phyloP scores from a whole-genome alignment of 2,888 invertebrate genomes.

The Drosophila austrosaltans region DNA sequence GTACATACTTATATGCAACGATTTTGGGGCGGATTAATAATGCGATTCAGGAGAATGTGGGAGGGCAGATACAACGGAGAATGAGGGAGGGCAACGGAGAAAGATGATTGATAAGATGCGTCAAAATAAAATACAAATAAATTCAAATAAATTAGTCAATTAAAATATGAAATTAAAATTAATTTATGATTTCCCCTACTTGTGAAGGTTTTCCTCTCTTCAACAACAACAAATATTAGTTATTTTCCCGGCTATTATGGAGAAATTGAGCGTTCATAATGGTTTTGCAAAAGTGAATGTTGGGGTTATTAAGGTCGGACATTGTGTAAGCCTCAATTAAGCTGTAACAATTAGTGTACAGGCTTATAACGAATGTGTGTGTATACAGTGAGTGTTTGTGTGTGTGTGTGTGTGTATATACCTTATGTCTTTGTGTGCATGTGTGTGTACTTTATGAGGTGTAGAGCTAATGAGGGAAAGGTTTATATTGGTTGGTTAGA shows the following conservation, averaged over 20 bases:
- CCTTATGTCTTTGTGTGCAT: not conserved
- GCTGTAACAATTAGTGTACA: conserved; percentile 56
- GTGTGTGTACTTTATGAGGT: conserved; percentile 4
- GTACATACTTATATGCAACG: not conserved
- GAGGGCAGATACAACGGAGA: too few relatives aligned
- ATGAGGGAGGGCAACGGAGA: conserved; percentile 33
- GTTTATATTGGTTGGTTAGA: not conserved
- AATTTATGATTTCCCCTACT: conserved; percentile 19
- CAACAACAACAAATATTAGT: conserved; percentile 43
- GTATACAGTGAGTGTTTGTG: conserved; percentile 25
- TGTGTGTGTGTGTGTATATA: conserved; percentile 20
- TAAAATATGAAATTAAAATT: not conserved
- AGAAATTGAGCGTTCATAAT: conserved; percentile 59
- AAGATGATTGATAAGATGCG: conserved; percentile 16
- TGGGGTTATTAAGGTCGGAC: conserved; percentile 28
- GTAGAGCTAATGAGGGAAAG: conserved; percentile 2
- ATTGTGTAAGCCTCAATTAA: conserved; percentile 61
- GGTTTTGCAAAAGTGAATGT: conserved; percentile 10
- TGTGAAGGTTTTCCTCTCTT: conserved; percentile 1
- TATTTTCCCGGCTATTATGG: conserved; percentile 47
- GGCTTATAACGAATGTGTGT: conserved; percentile 48
- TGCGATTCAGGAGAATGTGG: too few relatives aligned
- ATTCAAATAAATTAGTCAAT: conserved; percentile 66
- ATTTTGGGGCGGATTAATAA: conserved; percentile 2
- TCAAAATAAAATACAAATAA: conserved; percentile 38